These are phyloP conservation scores for Lagodon rhomboides DNA, from an alignment of 2,797 vertebrate genomes.

Conservation along the genomic window DNA sequence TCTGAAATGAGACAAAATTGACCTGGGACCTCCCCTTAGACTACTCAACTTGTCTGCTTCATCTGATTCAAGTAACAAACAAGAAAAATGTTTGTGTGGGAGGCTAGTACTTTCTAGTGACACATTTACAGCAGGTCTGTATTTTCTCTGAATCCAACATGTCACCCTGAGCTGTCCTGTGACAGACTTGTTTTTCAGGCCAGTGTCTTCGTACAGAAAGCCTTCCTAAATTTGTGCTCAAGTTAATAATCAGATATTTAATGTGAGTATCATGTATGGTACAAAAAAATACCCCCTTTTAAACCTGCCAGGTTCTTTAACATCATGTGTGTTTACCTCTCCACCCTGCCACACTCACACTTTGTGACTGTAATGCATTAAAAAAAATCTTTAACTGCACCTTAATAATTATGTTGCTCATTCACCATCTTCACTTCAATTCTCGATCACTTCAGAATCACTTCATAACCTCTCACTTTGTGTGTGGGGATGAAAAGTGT, in stretches of 20 bases:
- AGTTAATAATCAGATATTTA: background rate
- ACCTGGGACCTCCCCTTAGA: no score
- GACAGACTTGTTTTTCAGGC: background rate
- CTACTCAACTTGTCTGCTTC: background rate
- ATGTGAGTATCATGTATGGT: conserved; percentile 1
- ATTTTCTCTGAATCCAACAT: conserved; percentile 2
- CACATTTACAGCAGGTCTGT: background rate
- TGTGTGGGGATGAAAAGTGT: conserved; percentile 52
- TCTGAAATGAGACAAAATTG: no score
- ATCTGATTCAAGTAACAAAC: background rate
- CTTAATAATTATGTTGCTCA: conserved; percentile 35
- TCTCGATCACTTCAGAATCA: conserved; percentile 61
- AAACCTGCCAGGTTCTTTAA: conserved; percentile 43
- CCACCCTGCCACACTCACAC: conserved; percentile 7
- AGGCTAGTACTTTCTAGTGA: background rate
- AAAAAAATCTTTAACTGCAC: conserved; percentile 43
- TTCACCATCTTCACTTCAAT: conserved; percentile 43
- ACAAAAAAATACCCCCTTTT: conserved; percentile 53
- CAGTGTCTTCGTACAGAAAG: background rate
- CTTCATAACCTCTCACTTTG: conserved; percentile 59
- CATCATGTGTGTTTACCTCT: conserved; percentile 19
- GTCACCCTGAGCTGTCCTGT: background rate
- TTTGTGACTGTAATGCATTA: conserved; percentile 21
- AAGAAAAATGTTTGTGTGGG: background rate
- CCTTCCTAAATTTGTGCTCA: background rate